These are phyloP conservation scores for Scolanthus callimorphus DNA, from an alignment of 92 coral and sea anemone genomes.

Conservation along the genomic window DNA sequence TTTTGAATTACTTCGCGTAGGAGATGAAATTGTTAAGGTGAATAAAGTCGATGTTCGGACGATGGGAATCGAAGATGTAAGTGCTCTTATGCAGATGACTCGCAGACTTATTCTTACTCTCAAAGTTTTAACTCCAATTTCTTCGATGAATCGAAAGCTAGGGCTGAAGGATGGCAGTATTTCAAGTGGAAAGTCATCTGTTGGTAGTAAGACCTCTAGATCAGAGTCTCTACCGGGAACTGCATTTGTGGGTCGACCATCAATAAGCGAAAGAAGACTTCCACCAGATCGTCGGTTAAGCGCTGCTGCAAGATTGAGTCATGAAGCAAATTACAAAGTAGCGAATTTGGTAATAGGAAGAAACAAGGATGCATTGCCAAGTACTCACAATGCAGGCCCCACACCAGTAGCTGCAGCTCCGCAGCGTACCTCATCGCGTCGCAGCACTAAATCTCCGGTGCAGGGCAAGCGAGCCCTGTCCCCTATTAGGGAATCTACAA, in stretches of 20 bases:
- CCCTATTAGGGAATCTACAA: slow-evolving; percentile 82
- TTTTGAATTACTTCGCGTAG: slow-evolving; percentile 94
- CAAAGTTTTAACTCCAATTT: slow-evolving; percentile 93
- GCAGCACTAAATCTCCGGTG: slow-evolving; percentile 82
- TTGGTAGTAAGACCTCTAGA: slow-evolving; percentile 53
- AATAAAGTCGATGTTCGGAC: slow-evolving; percentile 93
- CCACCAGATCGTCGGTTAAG: slow-evolving; percentile 51
- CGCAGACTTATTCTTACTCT: slow-evolving; percentile 89
- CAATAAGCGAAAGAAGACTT: slow-evolving; percentile 33
- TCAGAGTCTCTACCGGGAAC: slow-evolving; percentile 58
- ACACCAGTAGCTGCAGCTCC: slow-evolving; percentile 24
- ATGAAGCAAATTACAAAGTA: slow-evolving; percentile 92
- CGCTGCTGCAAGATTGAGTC: slow-evolving; percentile 57
- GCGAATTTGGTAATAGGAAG: slow-evolving; percentile 97
- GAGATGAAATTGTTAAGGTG: slow-evolving; percentile 93
- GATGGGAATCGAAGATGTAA: slow-evolving; percentile 95
- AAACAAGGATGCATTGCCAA: slow-evolving; percentile 67
- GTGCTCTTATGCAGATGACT: slow-evolving; percentile 99
- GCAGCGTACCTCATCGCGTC: slow-evolving; percentile 42
- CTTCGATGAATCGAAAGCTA: slow-evolving; percentile 62
- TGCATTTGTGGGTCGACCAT: slow-evolving; percentile 31
- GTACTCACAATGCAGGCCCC: slow-evolving; percentile 32
- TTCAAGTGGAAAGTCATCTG: slow-evolving; percentile 32
- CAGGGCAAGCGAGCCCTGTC: slow-evolving; percentile 88
- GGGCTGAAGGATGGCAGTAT: slow-evolving; percentile 60